phyloP scores from a whole-genome alignment of 2,113 vertebrate species.

The Dipodomys stephensi region DNA sequence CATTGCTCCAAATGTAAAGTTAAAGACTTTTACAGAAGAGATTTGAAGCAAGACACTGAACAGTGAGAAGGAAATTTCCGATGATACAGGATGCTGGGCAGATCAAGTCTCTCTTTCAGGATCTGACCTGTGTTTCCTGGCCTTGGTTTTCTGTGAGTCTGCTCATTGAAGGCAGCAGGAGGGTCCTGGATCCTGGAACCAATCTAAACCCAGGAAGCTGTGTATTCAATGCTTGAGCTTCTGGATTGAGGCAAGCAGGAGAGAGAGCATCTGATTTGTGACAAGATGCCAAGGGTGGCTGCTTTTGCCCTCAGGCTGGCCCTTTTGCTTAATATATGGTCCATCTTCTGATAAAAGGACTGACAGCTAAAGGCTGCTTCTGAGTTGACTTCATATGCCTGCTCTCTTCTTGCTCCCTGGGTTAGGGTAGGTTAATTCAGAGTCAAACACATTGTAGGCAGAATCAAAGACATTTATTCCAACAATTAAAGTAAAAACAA shows the following conservation, averaged over 20 bases:
- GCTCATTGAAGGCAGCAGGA: neutral
- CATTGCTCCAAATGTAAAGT: neutral
- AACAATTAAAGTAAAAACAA: conserved; percentile 19
- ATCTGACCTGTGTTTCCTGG: neutral
- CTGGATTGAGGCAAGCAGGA: conserved; percentile 46
- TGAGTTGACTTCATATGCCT: conserved; percentile 64
- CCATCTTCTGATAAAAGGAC: conserved; percentile 59
- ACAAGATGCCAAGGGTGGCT: neutral
- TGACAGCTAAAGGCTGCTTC: conserved; percentile 39
- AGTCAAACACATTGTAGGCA: conserved; percentile 58
- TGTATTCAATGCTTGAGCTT: neutral
- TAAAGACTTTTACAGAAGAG: neutral
- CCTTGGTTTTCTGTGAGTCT: neutral
- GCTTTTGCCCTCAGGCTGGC: neutral
- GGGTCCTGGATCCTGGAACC: conserved; percentile 24
- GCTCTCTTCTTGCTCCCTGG: conserved; percentile 42
- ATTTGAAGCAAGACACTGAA: neutral
- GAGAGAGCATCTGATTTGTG: conserved; percentile 45
- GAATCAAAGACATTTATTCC: conserved; percentile 29
- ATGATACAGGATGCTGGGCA: neutral
- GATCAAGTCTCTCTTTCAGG: neutral
- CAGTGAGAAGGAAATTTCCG: neutral
- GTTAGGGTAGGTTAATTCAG: conserved; percentile 61
- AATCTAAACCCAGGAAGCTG: neutral
- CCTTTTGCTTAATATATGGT: conserved; percentile 50